Conservation (phyloP, 2,888 invertebrate species). For the Caenorhabditis sp. region DNA sequence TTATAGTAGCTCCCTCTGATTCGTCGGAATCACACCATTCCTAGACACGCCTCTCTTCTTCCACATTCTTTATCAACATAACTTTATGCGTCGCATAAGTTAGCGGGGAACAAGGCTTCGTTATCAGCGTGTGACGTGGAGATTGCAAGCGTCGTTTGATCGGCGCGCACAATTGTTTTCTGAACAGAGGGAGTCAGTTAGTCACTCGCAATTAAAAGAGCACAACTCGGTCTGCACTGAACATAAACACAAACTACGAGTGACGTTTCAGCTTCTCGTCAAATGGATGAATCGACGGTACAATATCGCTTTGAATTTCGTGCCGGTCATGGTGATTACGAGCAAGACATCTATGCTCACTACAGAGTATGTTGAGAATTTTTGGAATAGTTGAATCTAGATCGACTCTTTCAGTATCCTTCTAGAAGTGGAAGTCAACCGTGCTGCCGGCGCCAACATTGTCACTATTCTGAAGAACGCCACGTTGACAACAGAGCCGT, state of each 20-base stretch:
- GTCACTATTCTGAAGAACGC: conserved; percentile 60
- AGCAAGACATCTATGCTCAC: conserved; percentile 69
- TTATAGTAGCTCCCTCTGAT: no score
- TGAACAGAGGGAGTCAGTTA: conserved; percentile 22
- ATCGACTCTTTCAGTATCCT: conserved; percentile 59
- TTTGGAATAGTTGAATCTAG: no score
- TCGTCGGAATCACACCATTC: conserved; percentile 41
- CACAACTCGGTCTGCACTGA: neutral
- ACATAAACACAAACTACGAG: neutral
- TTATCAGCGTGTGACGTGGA: conserved; percentile 33
- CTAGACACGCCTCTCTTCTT: conserved; percentile 1
- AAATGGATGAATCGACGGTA: conserved; percentile 70
- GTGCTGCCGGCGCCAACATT: conserved; percentile 58
- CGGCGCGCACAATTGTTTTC: conserved; percentile 34
- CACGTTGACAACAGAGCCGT: conserved; percentile 28
- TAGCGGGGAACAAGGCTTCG: conserved; percentile 32
- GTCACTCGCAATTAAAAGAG: neutral
- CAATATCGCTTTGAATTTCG: conserved; percentile 64
- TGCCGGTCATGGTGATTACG: conserved; percentile 65
- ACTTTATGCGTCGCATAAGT: conserved; percentile 55
- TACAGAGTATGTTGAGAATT: conserved; percentile 66
- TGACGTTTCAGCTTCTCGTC: conserved; percentile 63
- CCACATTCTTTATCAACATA: conserved; percentile 4
- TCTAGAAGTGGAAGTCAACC: conserved; percentile 72
- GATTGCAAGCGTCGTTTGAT: conserved; percentile 13